Percentiles rank a stretch among this genome's conserved stretches.
phyloP scores from a whole-genome alignment of 1,140 invertebrate species.

The Ruditapes philippinarum region DNA sequence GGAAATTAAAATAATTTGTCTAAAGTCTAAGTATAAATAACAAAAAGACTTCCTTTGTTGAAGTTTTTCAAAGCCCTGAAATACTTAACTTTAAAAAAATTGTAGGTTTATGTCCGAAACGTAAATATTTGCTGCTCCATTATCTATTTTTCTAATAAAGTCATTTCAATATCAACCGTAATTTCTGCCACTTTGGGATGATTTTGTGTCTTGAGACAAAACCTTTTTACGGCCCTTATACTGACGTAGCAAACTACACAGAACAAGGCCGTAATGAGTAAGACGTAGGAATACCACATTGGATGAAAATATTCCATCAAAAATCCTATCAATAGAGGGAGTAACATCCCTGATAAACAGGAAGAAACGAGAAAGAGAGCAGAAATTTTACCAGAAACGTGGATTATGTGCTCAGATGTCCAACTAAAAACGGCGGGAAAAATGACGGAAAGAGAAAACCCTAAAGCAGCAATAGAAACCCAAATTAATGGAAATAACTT shows the following conservation, averaged over 20 bases:
- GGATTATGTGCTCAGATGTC: slow-evolving; percentile 36
- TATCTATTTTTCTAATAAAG: neutral
- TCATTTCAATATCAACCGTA: neutral
- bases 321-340: slow-evolving; percentile 48
- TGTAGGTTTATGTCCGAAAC: too few relatives aligned
- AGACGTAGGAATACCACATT: slow-evolving; percentile 58
- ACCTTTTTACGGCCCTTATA: neutral
- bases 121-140: too few relatives aligned
- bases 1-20: too few relatives aligned
- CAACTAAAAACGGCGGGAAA: slow-evolving; percentile 60
- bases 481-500: slow-evolving; percentile 24
- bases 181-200: neutral
- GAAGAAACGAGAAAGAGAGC: slow-evolving; percentile 31
- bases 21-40: too few relatives aligned
- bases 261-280: neutral
- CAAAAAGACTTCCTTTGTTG: too few relatives aligned
- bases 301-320: slow-evolving; percentile 58
- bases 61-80: too few relatives aligned
- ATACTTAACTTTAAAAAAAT: too few relatives aligned
- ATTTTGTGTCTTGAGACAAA: neutral
- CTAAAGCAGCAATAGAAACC: slow-evolving; percentile 27
- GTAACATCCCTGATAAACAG: neutral
- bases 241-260: slow-evolving; percentile 3
- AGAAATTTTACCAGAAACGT: slow-evolving; percentile 38
- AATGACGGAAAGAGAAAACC: slow-evolving; percentile 57